Percentiles rank a stretch among this genome's conserved stretches.
Conservation (phyloP, 92 coral and sea anemone species). For the Siderastrea siderea region DNA sequence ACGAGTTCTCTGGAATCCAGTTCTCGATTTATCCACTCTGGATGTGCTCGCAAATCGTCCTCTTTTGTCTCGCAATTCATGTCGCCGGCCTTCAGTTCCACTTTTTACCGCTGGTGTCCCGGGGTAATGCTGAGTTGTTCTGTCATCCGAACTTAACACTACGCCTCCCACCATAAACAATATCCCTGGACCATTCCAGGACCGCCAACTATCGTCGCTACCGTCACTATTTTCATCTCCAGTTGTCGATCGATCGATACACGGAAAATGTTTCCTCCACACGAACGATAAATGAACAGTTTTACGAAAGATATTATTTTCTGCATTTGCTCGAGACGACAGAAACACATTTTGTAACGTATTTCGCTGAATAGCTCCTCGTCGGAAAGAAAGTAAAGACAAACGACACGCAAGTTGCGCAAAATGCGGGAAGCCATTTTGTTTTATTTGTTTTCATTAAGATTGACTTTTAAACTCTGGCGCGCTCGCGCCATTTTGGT, state of each 20-base stretch:
- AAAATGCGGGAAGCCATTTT: conserved; percentile 1
- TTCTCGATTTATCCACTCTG: no score
- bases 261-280: background rate
- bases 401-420: background rate
- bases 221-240: background rate
- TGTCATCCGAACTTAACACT: no score
- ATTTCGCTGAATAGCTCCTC: conserved; percentile 6
- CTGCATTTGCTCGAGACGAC: background rate
- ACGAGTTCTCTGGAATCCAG: no score
- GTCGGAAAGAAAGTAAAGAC: background rate
- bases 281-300: background rate
- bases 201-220: conserved; percentile 3
- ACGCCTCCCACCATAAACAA: background rate
- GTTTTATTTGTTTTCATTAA: background rate
- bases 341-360: background rate
- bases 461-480: background rate
- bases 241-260: background rate
- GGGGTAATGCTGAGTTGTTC: no score
- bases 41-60: no score
- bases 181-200: no score
- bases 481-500: background rate
- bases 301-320: background rate
- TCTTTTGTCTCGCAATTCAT: no score
- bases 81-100: no score
- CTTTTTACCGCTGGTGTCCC: no score